phyloP scores from a whole-genome alignment of 2,113 vertebrate species.

The Gobiocypris rarus region DNA sequence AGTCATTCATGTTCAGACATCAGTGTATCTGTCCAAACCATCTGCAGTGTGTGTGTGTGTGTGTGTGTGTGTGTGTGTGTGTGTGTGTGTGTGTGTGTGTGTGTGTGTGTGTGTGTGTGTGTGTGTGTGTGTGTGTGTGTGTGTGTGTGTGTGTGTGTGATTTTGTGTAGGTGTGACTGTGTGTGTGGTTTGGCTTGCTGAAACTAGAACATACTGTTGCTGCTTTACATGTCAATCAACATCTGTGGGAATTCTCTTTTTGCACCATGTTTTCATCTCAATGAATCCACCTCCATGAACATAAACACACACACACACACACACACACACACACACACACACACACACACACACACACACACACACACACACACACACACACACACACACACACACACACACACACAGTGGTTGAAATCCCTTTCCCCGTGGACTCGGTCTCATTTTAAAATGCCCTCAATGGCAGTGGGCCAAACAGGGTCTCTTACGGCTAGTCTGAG shows the following conservation, averaged over 20 bases:
- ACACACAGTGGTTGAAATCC: background rate
- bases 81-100: slow-evolving; percentile 6
- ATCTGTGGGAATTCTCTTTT: slow-evolving; percentile 16
- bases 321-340: no score
- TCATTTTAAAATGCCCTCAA: slow-evolving; percentile 48
- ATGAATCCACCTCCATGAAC: background rate
- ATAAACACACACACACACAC: background rate
- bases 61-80: background rate
- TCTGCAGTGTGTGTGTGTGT: slow-evolving; percentile 15
- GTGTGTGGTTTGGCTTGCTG: slow-evolving; percentile 11
- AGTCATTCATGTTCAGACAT: slow-evolving; percentile 45
- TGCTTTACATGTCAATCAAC: slow-evolving; percentile 19
- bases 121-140: slow-evolving; percentile 11
- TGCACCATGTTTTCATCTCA: background rate
- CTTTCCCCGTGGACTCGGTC: slow-evolving; percentile 7
- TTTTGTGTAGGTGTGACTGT: background rate
- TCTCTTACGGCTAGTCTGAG: slow-evolving; percentile 36
- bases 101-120: background rate
- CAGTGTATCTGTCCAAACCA: slow-evolving; percentile 41
- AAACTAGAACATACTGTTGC: slow-evolving; percentile 16
- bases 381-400: slow-evolving; percentile 1
- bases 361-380: slow-evolving; percentile 2
- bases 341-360: no score
- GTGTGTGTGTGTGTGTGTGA: slow-evolving; percentile 3
- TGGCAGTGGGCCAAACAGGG: slow-evolving; percentile 41